Evolutionary conservation across 1,140 invertebrate species (phyloP), one percentile per base, ranked within the genome.

Genomic region (Papilio helenus): DNA sequence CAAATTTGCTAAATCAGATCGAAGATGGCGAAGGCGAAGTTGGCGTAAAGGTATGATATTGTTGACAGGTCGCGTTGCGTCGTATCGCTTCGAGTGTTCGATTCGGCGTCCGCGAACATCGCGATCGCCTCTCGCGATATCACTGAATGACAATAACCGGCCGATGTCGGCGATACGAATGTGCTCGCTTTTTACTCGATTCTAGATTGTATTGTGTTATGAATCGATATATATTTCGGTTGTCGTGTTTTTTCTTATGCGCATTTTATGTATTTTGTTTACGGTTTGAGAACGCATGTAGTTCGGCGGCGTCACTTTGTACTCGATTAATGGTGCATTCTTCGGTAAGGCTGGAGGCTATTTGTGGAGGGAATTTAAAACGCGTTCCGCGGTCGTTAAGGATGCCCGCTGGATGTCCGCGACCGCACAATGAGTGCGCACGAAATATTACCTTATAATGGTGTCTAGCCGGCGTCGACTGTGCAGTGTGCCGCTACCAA

Each of bases 131-230:
- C 65, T 72, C 80, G 84, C 85, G 89, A 89, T 89, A 91, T 81
- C 80, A 23, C 55, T 82, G 85, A 85, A 89, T 86, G 88, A 93
- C 92, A 93, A 93, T 89, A 89, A 87, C 87, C 84, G 83, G 88
- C 89, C 87, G 88, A 92, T 87, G 82, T 84, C 82, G 82, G 78
- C 83, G 88, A 90, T 88, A 89, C 85, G 81, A 90, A 88, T 87
- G 87, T 86, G 87, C 88, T 87, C 86, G 88, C 89, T 92, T 92
- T 92, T 91, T 90, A 87, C 86, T 90, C 90, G 93, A 93, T 92
- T 87, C 79, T 83, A 86, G 90, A 92, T 94, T 93, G 92, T 90
- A 94, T 93, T 93, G 92, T 91, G 88, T 92, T 92, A 94, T 93
- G 88, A 90, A 90, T 92, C 88, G 89, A 89, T 90, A 89, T 90